A percentile compares a stretch with the other conserved stretches of the same genome.
These are phyloP conservation scores for Branchinecta lynchi DNA, from an alignment of 1,140 invertebrate species.

Conservation along the genomic window DNA sequence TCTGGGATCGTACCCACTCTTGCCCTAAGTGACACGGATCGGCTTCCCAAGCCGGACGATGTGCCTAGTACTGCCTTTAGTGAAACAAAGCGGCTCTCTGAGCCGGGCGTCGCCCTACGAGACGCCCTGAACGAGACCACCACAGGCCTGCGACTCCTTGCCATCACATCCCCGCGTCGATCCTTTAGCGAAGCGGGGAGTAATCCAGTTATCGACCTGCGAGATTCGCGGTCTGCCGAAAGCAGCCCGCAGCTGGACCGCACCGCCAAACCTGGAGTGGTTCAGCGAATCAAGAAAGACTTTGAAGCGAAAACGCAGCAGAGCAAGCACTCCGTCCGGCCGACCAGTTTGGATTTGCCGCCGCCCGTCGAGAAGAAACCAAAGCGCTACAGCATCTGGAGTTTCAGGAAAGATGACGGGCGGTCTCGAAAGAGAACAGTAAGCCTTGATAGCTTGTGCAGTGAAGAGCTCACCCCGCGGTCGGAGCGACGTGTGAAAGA, in stretches of 20 bases:
- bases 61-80: too few species aligned
- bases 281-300: constrained; percentile 65
- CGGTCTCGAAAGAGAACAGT: neutral
- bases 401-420: neutral
- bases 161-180: neutral
- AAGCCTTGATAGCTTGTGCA: neutral
- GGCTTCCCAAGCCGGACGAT: too few species aligned
- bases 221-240: neutral
- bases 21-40: too few species aligned
- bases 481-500: neutral
- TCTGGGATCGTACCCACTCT: too few species aligned
- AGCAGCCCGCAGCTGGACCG: neutral
- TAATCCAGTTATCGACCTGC: neutral
- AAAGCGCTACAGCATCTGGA: neutral
- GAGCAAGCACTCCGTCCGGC: neutral
- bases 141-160: neutral
- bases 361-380: neutral
- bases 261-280: constrained; percentile 39
- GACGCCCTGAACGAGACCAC: too few species aligned
- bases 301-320: constrained; percentile 56
- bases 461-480: neutral
- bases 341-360: neutral
- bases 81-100: too few species aligned
- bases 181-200: neutral
- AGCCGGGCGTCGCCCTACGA: too few species aligned